phyloP scores from a whole-genome alignment of 2,797 vertebrate species.

The Coluber constrictor region DNA sequence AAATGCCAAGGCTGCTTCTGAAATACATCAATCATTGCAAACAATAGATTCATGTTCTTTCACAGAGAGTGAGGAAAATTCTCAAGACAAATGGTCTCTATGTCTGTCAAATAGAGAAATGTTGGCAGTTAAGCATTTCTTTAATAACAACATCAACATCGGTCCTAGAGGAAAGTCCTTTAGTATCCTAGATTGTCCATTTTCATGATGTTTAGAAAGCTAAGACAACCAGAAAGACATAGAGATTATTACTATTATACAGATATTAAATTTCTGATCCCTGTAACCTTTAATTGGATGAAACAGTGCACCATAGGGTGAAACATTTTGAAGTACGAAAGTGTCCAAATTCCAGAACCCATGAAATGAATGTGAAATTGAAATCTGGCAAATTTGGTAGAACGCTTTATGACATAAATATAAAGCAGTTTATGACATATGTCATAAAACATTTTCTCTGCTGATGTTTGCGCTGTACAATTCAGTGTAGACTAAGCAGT shows the following conservation, averaged over 20 bases:
- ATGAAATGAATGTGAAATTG: not conserved
- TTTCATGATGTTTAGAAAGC: constrained; percentile 18
- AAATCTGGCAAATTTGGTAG: not conserved
- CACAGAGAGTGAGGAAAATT: not conserved
- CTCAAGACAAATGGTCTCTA: not conserved
- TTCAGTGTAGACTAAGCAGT: not conserved
- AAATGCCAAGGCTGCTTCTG: not conserved
- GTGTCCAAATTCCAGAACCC: not conserved
- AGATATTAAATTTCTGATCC: not conserved
- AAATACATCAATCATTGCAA: constrained; percentile 4
- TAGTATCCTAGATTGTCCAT: not conserved
- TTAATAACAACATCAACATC: constrained; percentile 10
- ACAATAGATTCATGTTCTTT: constrained; percentile 5
- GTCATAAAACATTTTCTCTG: not conserved
- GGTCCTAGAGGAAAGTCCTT: constrained; percentile 7
- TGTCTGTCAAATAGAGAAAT: constrained; percentile 11
- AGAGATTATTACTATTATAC: not conserved
- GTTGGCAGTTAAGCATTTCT: constrained; percentile 7
- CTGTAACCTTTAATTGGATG: not conserved
- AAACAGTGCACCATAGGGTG: not conserved
- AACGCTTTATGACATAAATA: not conserved
- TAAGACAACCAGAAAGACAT: not conserved
- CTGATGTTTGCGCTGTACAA: not conserved
- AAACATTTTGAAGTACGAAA: not conserved
- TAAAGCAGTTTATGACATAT: not conserved